phyloP scores from a whole-genome alignment of 2,113 vertebrate genomes.

The Lepidothrix coronata region DNA sequence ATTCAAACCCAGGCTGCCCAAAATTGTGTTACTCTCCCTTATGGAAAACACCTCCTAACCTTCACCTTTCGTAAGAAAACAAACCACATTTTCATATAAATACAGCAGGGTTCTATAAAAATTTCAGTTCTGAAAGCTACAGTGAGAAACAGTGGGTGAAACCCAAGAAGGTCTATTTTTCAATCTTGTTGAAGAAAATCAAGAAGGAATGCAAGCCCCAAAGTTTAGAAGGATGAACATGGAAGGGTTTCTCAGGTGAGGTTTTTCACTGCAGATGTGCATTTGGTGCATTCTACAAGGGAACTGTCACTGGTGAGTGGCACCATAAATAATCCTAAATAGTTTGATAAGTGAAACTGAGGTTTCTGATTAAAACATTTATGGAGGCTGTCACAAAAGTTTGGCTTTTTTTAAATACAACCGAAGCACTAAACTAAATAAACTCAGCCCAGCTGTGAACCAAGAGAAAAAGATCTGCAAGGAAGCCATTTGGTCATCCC shows the following conservation, averaged over 20 bases:
- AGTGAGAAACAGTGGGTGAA: neutral
- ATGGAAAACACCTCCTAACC: neutral
- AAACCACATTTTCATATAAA: neutral
- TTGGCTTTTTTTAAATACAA: neutral
- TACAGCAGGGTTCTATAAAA: neutral
- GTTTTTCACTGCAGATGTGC: neutral
- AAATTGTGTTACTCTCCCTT: neutral
- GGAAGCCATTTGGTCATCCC: neutral
- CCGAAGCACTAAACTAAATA: neutral
- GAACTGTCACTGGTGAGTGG: neutral
- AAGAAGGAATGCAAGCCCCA: neutral
- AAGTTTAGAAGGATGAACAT: neutral
- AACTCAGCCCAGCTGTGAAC: conserved; percentile 27
- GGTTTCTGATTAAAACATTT: neutral
- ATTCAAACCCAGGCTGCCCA: neutral
- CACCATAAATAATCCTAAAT: neutral
- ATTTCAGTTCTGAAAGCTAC: neutral
- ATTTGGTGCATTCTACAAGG: neutral
- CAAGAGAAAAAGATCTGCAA: neutral
- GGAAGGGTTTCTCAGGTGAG: neutral
- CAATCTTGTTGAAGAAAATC: neutral
- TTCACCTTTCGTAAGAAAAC: neutral
- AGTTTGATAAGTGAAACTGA: neutral
- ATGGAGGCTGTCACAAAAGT: neutral
- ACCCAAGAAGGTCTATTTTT: neutral